These are phyloP conservation scores for Oxyruncus cristatus DNA, from an alignment of 2,113 vertebrate species.

Conservation along the genomic window DNA sequence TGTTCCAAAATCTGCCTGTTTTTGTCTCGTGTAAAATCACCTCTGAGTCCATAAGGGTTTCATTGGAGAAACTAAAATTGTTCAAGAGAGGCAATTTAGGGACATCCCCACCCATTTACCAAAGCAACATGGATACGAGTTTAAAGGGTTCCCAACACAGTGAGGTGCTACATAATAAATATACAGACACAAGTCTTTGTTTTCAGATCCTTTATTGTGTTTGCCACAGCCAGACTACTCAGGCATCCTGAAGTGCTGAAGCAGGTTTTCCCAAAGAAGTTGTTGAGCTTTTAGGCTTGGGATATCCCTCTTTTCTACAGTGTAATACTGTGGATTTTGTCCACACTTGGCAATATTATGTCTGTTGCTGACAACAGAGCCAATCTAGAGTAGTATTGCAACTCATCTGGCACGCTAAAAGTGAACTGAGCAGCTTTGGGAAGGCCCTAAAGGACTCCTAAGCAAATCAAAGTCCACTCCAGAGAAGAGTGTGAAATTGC, in stretches of 20 bases:
- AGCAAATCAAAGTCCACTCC: not conserved
- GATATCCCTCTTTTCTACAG: not conserved
- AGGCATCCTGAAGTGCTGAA: not conserved
- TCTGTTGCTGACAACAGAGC: not conserved
- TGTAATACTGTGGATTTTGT: not conserved
- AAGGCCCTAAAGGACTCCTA: not conserved
- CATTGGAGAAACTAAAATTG: not conserved
- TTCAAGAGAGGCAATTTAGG: not conserved
- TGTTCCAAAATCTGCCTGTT: not conserved
- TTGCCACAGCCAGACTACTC: not conserved
- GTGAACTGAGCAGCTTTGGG: not conserved
- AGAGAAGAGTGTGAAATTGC: not conserved
- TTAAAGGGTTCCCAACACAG: not conserved
- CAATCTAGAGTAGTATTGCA: not conserved
- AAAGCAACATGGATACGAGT: not conserved
- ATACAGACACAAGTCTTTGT: not conserved
- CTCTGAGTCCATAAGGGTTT: not conserved
- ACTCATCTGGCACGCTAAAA: fast-evolving
- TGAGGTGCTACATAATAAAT: not conserved
- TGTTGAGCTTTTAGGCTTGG: not conserved
- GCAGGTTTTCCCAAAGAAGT: not conserved
- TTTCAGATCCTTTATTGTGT: not conserved
- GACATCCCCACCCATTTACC: not conserved
- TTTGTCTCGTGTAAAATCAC: not conserved
- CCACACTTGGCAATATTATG: fast-evolving